These are phyloP conservation scores for Diglossa cyanea DNA, from an alignment of 2,797 vertebrate species.

Conservation along the genomic window DNA sequence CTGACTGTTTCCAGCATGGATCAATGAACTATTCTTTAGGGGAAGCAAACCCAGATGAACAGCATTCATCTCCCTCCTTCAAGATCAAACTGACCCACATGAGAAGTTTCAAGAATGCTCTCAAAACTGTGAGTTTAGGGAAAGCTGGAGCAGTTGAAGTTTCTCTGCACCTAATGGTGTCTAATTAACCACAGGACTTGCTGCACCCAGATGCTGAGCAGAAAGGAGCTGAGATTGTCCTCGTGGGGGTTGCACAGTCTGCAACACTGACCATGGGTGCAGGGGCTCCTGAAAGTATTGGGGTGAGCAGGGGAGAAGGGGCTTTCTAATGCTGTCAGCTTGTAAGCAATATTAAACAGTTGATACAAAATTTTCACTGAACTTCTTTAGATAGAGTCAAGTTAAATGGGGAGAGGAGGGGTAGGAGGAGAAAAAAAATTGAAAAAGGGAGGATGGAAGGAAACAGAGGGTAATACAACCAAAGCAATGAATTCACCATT, in stretches of 20 bases:
- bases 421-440: rapidly evolving
- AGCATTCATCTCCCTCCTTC: neutral
- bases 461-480: neutral
- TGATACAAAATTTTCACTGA: neutral
- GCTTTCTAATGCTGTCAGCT: neutral
- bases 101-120: neutral
- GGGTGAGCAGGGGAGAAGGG: neutral
- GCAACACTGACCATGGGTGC: rapidly evolving
- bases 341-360: neutral
- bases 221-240: neutral
- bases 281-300: neutral
- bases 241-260: rapidly evolving
- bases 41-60: neutral
- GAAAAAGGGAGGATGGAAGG: neutral
- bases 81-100: neutral
- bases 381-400: neutral
- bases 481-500: neutral
- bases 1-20: conserved; percentile 30
- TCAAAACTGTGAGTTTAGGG: neutral
- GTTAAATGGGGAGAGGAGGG: rapidly evolving
- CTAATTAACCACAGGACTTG: neutral
- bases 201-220: neutral
- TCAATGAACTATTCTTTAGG: conserved; percentile 29
- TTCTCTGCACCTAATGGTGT: neutral
- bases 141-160: neutral